Percentiles rank a stretch among this genome's conserved stretches.
These are phyloP conservation scores for Steatocranus sp. DNA, from an alignment of 2,797 vertebrate species.

Conservation along the genomic window DNA sequence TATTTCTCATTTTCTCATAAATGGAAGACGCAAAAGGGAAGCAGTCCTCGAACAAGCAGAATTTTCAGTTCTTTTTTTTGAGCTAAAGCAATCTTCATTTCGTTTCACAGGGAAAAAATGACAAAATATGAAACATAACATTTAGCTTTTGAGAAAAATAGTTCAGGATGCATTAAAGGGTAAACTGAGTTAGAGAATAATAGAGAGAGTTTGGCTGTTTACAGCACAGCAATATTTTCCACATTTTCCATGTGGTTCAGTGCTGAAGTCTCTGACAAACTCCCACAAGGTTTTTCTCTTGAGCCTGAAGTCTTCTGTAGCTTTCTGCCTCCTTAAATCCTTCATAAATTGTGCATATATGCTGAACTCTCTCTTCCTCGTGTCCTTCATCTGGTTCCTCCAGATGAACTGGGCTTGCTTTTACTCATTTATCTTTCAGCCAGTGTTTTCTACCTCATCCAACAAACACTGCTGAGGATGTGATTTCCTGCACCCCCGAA, in stretches of 20 bases:
- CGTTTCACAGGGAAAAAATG: neutral
- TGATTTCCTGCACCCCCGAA: constrained; percentile 19
- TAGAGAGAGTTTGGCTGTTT: neutral
- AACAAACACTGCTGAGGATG: neutral
- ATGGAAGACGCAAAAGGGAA: constrained; percentile 8
- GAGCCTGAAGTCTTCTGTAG: neutral
- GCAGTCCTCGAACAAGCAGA: neutral
- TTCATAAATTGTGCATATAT: neutral
- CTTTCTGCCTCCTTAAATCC: constrained; percentile 1
- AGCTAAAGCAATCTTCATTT: neutral
- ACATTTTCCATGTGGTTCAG: neutral
- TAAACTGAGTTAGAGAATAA: neutral
- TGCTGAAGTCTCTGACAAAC: neutral
- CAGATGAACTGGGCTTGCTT: neutral
- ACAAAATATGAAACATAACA: neutral
- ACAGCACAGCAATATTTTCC: neutral
- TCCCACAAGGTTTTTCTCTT: neutral
- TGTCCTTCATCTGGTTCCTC: neutral
- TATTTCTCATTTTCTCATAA: constrained; percentile 29
- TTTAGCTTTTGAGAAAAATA: constrained; percentile 1
- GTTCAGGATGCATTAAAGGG: neutral
- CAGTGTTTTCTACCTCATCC: neutral
- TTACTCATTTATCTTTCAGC: neutral
- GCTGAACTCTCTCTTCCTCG: neutral
- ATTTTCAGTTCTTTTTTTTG: constrained; percentile 44